These are phyloP conservation scores for Liposcelis brunnea DNA, from an alignment of 2,888 invertebrate genomes.

Conservation along the genomic window DNA sequence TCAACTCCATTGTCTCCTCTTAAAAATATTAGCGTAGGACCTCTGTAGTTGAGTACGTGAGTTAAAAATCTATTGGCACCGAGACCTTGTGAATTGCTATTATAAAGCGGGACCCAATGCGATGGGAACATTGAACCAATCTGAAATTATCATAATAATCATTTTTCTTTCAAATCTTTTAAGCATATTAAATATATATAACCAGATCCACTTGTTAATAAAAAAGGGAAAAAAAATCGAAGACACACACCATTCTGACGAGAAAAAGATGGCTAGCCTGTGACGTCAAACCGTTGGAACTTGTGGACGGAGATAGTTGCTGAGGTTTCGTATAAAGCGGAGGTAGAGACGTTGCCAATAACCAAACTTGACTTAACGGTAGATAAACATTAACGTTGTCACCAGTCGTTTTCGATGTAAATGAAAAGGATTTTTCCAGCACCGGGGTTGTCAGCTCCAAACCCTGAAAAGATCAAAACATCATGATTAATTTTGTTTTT, in stretches of 20 bases:
- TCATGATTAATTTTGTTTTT: constrained; percentile 9
- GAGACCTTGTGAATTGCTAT: constrained; percentile 68
- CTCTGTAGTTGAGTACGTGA: constrained; percentile 62
- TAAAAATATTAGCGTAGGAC: constrained; percentile 35
- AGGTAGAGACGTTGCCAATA: constrained; percentile 47
- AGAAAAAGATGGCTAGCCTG: constrained; percentile 34
- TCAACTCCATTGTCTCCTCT: constrained; percentile 40
- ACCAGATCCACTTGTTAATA: constrained; percentile 11
- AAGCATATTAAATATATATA: constrained; percentile 11
- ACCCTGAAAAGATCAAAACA: constrained; percentile 22
- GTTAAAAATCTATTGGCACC: constrained; percentile 77
- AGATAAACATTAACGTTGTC: constrained; percentile 23
- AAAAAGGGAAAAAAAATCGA: constrained; percentile 3
- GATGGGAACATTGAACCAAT: constrained; percentile 32
- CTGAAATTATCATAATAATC: constrained; percentile 17
- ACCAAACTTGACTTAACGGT: constrained; percentile 50
- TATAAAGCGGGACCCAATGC: constrained; percentile 74
- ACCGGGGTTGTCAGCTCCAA: constrained; percentile 63
- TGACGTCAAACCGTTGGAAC: constrained; percentile 16
- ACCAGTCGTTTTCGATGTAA: constrained; percentile 22
- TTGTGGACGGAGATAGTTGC: constrained; percentile 26
- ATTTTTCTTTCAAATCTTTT: too few species aligned
- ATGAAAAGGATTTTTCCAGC: constrained; percentile 36
- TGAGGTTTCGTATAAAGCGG: constrained; percentile 34
- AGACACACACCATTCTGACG: constrained; percentile 19